Conservation (phyloP, 2,113 vertebrate genomes). For the Crotalus viridis region DNA sequence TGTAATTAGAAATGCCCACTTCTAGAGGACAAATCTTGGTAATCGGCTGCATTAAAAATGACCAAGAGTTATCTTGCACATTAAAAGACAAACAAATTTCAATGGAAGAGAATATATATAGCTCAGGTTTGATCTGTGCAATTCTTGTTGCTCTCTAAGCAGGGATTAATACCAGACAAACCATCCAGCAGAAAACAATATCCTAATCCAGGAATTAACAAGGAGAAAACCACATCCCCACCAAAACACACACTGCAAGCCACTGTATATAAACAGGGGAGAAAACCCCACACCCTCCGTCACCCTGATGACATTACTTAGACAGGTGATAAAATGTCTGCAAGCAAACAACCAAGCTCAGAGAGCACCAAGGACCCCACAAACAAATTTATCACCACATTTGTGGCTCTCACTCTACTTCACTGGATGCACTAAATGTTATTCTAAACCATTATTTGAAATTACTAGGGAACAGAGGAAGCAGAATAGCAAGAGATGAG, state of each 20-base stretch:
- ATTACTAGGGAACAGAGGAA: not conserved
- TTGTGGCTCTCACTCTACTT: not conserved
- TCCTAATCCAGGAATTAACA: not conserved
- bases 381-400: not conserved
- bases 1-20: not conserved
- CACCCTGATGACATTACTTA: not conserved
- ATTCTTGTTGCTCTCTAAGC: not conserved
- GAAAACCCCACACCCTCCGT: not conserved
- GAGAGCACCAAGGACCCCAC: not conserved
- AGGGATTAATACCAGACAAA: not conserved
- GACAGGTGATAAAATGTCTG: not conserved
- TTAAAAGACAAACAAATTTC: not conserved
- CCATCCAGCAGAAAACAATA: not conserved
- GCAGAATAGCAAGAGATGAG: not conserved
- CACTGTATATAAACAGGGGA: not conserved
- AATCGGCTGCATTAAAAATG: not conserved
- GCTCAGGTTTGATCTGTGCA: not conserved
- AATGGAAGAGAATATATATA: not conserved
- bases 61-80: not conserved
- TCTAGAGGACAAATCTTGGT: not conserved
- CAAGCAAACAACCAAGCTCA: not conserved
- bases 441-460: not conserved
- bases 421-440: not conserved
- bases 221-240: not conserved
- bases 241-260: not conserved